Conservation (phyloP, 2,888 invertebrate genomes). For the Nipponacmea schrenckii region DNA sequence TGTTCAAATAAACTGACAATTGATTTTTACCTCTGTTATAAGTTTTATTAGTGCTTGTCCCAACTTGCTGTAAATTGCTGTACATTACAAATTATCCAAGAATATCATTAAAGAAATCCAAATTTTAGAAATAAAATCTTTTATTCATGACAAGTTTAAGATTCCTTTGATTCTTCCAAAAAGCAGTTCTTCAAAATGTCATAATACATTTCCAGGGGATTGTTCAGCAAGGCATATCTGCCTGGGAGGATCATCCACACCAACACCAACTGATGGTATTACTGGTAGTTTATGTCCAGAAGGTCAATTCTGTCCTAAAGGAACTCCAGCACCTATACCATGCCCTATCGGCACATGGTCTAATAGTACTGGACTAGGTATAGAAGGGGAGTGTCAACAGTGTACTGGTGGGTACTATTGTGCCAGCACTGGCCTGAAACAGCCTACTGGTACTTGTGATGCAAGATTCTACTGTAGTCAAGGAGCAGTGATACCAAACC, state of each 20-base stretch:
- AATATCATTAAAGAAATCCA: too few species aligned
- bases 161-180: too few species aligned
- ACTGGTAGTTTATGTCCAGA: slow-evolving; percentile 58
- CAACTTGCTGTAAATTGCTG: background rate
- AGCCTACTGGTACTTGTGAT: slow-evolving; percentile 55
- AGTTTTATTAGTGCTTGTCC: background rate
- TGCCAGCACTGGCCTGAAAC: slow-evolving; percentile 51
- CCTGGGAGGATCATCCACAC: slow-evolving; percentile 52
- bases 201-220: slow-evolving; percentile 34
- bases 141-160: too few species aligned
- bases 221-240: slow-evolving; percentile 58
- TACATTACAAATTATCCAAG: background rate
- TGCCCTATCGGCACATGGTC: slow-evolving; percentile 57
- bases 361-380: slow-evolving; percentile 51
- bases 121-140: too few species aligned
- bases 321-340: slow-evolving; percentile 46
- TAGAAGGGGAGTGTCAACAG: slow-evolving; percentile 36
- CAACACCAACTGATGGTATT: slow-evolving; percentile 57
- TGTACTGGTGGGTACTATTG: slow-evolving; percentile 57
- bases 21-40: background rate
- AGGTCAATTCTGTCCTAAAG: slow-evolving; percentile 56
- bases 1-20: too few species aligned
- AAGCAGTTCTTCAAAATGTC: too few species aligned
- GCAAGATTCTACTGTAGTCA: slow-evolving; percentile 58
- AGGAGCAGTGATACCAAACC: slow-evolving; percentile 49